phyloP scores from a whole-genome alignment of 2,113 vertebrate genomes.

The Seriola aureovittata region DNA sequence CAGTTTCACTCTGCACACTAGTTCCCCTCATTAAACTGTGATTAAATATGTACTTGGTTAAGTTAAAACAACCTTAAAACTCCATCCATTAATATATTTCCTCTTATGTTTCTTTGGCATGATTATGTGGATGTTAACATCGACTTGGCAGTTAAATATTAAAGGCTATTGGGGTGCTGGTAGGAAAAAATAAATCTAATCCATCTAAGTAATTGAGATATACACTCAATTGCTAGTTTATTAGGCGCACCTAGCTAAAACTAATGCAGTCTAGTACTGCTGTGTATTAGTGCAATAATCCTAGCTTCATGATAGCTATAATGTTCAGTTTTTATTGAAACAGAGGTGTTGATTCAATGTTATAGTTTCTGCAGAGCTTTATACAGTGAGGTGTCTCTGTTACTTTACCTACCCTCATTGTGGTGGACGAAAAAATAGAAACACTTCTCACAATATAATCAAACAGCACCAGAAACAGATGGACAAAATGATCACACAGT shows the following conservation, averaged over 20 bases:
- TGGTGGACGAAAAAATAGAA: too few relatives aligned
- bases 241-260: neutral
- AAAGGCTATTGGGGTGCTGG: neutral
- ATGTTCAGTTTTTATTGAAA: too few relatives aligned
- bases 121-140: neutral
- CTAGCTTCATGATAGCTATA: too few relatives aligned
- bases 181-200: neutral
- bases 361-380: too few relatives aligned
- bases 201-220: neutral
- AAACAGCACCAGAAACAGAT: too few relatives aligned
- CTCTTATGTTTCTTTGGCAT: neutral
- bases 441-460: too few relatives aligned
- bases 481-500: too few relatives aligned
- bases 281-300: too few relatives aligned
- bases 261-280: neutral
- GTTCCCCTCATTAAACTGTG: neutral
- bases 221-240: neutral
- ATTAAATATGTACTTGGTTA: neutral
- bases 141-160: neutral
- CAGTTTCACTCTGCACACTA: neutral
- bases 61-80: neutral
- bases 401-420: too few relatives aligned
- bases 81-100: neutral
- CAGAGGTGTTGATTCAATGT: too few relatives aligned
- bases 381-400: too few relatives aligned